Percentiles rank a stretch among this genome's conserved stretches.
These are phyloP conservation scores for Luperina nickerlii DNA, from an alignment of 2,888 invertebrate species.

Conservation along the genomic window DNA sequence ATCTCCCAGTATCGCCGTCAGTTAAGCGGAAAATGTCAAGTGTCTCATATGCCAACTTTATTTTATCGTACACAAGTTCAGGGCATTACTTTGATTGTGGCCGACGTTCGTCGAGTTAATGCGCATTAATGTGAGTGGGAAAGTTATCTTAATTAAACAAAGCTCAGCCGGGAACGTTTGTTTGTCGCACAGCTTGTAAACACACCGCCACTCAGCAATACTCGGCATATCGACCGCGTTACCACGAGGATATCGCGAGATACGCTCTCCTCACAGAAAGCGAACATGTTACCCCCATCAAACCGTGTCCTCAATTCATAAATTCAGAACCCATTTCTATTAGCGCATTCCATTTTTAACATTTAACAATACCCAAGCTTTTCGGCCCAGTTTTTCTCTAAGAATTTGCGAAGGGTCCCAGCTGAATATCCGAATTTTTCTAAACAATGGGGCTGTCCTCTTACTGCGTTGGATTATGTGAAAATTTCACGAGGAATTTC, in stretches of 20 bases:
- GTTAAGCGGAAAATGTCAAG: constrained; percentile 49
- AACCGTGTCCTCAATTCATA: constrained; percentile 47
- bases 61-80: constrained; percentile 67
- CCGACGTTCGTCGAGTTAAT: constrained; percentile 73
- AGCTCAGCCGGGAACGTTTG: constrained; percentile 67
- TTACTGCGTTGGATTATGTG: constrained; percentile 76
- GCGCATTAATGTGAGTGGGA: constrained; percentile 74
- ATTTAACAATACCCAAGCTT: constrained; percentile 58
- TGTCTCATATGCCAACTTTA: constrained; percentile 64
- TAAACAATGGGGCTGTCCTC: constrained; percentile 76
- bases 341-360: constrained; percentile 57
- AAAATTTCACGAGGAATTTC: constrained; percentile 79
- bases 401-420: constrained; percentile 70
- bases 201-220: constrained; percentile 44
- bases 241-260: constrained; percentile 21
- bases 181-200: constrained; percentile 67
- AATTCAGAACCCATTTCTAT: constrained; percentile 50
- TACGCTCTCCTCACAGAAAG: neutral
- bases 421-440: constrained; percentile 74
- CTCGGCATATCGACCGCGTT: constrained; percentile 53
- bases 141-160: constrained; percentile 83
- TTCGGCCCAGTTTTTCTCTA: constrained; percentile 59
- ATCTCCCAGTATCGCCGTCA: constrained; percentile 38
- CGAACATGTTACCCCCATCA: constrained; percentile 26
- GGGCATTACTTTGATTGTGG: constrained; percentile 71